Evolutionary conservation across 2,797 vertebrate genomes (phyloP), one percentile per base, ranked within the genome.

Genomic region (Ciconia nigra): DNA sequence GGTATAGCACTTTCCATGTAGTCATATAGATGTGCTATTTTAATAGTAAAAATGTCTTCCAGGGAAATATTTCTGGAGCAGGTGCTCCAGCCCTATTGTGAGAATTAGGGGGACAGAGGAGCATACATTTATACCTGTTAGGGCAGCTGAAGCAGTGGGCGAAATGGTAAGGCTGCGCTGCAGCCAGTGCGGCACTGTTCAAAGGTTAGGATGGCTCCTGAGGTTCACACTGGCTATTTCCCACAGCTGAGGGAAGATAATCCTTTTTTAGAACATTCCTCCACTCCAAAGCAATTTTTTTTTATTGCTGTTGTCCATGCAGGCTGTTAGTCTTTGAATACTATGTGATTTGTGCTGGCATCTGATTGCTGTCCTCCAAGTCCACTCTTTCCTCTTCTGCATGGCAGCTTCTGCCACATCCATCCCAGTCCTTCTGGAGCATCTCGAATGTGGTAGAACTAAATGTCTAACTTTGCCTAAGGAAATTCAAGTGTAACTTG

Each of bases 121-220:
- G 25, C 25, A 10, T 5, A 5, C 1, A 0, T 37, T 61, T 54
- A 44, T 31, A 31, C 10, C 19, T 61, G 10, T 31, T 14, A 31
- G 55, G 62, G 41, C 29, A 65, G 41, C 62, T 71, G 57, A 71
- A 44, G 33, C 5, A 55, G 69, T 31, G 47, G 10, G 74, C 44
- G 62, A 63, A 66, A 39, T 0, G 6, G 33, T 73, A n/a, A 71
- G 44, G 58, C 31, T 35, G 54, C 0, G 5, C 14, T 1, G 19
- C 35, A 47, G 26, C 58, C 33, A 6, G 19, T 17, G 58, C 0
- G 1, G 29, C 25, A 17, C 58, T 0, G 2, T 25, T 76, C 15
- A 12, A 70, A 71, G 57, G 62, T 49, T 59, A 58, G 28, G 33
- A 7, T 22, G 35, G 41, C 17, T 88, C 57, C 46, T 11, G 57